Evolutionary conservation across 2,888 invertebrate genomes (phyloP).

Genomic region (Scaptomyza tumidula): DNA sequence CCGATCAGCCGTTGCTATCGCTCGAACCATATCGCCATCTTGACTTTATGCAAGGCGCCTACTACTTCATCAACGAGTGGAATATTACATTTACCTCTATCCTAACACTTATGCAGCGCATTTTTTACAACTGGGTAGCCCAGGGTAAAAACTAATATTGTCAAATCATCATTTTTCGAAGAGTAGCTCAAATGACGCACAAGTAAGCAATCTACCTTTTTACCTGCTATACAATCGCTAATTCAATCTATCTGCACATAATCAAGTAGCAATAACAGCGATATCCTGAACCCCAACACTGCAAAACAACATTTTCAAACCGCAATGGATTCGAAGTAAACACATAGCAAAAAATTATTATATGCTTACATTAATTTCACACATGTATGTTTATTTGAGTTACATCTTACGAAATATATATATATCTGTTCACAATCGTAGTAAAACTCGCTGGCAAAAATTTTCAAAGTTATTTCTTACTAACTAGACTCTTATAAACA

Average conservation of each 20-base stretch:
- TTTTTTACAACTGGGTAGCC: constrained; percentile 38
- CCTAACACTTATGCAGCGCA: constrained; percentile 36
- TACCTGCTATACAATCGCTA: not conserved
- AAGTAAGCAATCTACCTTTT: not conserved
- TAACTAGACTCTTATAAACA: no score
- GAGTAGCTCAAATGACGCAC: not conserved
- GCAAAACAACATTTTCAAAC: no score
- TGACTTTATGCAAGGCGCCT: constrained; percentile 57
- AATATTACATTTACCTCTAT: constrained; percentile 27
- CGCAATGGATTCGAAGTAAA: no score
- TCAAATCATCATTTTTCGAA: not conserved
- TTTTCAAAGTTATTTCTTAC: not conserved
- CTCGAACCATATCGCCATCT: constrained; percentile 42
- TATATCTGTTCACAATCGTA: not conserved
- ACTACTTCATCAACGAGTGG: constrained; percentile 33
- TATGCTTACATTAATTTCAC: not conserved
- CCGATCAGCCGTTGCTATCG: constrained; percentile 24
- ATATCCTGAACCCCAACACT: not conserved
- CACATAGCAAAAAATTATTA: not conserved
- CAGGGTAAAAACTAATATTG: not conserved
- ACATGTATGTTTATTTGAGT: not conserved
- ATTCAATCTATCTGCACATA: not conserved
- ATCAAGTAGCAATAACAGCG: not conserved
- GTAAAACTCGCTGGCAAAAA: not conserved
- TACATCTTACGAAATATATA: not conserved